A percentile compares a stretch with the other conserved stretches of the same genome.
phyloP scores from a whole-genome alignment of 2,797 vertebrate species.

The Esox masquinongy region DNA sequence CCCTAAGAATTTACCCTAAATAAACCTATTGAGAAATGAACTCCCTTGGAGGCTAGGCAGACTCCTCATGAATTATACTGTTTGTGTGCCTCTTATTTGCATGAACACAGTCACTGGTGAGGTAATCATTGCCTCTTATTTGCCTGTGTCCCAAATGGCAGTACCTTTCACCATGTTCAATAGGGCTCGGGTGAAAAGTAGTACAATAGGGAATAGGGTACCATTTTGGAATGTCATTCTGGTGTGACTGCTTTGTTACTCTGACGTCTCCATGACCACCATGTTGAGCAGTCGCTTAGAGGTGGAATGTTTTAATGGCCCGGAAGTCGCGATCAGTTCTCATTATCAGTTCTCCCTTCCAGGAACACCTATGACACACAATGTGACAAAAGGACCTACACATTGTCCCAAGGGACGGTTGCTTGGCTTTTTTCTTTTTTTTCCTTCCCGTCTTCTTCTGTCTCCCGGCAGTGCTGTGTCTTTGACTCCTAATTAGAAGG shows the following conservation, averaged over 20 bases:
- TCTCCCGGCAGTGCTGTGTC: not conserved
- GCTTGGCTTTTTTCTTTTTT: not conserved
- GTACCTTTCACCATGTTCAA: not conserved
- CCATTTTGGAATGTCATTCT: not conserved
- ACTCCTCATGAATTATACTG: not conserved
- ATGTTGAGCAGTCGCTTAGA: no score
- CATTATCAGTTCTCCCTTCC: slow-evolving; percentile 15
- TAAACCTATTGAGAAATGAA: not conserved
- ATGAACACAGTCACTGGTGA: not conserved
- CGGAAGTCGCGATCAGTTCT: slow-evolving; percentile 28
- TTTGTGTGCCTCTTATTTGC: not conserved
- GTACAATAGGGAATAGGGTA: not conserved
- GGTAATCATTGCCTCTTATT: not conserved
- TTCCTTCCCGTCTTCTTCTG: slow-evolving; percentile 17
- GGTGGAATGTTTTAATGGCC: slow-evolving; percentile 20
- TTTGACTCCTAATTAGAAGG: slow-evolving; percentile 6
- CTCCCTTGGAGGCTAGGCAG: not conserved
- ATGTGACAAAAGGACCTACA: slow-evolving; percentile 14
- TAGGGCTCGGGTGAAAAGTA: not conserved
- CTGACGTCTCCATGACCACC: not conserved
- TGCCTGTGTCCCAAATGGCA: not conserved
- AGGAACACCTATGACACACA: slow-evolving; percentile 27
- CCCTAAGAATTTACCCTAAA: not conserved
- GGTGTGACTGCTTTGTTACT: no score
- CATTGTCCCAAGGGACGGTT: slow-evolving; percentile 17